phyloP scores from a whole-genome alignment of 1,140 invertebrate genomes.

The Lordiphosa clarofinis region DNA sequence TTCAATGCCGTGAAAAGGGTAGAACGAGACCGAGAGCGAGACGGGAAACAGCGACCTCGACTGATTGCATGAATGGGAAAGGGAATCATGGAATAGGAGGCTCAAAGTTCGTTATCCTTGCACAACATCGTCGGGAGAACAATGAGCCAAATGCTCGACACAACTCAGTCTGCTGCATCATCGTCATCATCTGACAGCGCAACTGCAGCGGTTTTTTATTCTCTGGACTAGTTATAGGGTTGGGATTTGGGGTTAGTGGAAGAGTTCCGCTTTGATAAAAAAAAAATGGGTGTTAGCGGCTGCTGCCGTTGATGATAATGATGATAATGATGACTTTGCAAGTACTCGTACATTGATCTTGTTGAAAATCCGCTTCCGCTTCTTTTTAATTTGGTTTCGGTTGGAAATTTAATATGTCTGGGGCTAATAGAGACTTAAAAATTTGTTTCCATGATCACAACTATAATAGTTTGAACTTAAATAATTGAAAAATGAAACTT shows the following conservation, averaged over 20 bases:
- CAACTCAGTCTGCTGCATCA: constrained; percentile 30
- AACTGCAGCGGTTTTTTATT: constrained; percentile 52
- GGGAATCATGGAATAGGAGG: constrained; percentile 8
- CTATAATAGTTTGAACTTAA: too few relatives aligned
- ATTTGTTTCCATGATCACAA: background rate
- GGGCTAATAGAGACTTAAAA: constrained; percentile 12
- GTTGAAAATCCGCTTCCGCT: constrained; percentile 50
- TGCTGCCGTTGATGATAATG: constrained; percentile 15
- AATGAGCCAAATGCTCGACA: constrained; percentile 40
- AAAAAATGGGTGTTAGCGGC: constrained; percentile 56
- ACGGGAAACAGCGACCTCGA: constrained; percentile 2
- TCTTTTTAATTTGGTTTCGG: background rate
- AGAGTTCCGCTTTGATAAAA: constrained; percentile 6
- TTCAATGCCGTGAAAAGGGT: constrained; percentile 74
- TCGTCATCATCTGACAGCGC: constrained; percentile 33
- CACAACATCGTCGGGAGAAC: constrained; percentile 42
- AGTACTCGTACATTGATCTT: constrained; percentile 29
- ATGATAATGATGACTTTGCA: constrained; percentile 47
- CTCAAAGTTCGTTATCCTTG: constrained; percentile 65
- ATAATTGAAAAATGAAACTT: too few relatives aligned
- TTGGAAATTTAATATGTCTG: constrained; percentile 36
- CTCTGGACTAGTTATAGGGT: constrained; percentile 44
- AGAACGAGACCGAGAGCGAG: constrained; percentile 31
- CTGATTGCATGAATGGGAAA: constrained; percentile 17
- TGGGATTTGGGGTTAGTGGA: constrained; percentile 28